Evolutionary conservation across 64 coral and sea anemone genomes (phyloP).

Genomic region (Pachyseris speciosa): DNA sequence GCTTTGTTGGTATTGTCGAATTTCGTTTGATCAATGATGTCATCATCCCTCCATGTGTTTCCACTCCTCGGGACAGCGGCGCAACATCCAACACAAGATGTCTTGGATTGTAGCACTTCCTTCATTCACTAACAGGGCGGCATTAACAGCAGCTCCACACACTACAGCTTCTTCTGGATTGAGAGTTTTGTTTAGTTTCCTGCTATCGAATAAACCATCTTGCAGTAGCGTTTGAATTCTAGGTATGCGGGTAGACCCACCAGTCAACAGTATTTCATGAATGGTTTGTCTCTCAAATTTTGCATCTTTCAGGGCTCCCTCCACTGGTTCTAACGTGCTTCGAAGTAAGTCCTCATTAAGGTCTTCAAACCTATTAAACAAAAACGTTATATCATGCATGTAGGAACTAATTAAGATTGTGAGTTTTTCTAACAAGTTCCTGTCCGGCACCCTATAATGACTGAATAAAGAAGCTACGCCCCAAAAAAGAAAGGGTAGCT

Average conservation of each 20-base stretch:
- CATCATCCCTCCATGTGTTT: conserved; percentile 54
- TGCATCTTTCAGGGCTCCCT: not conserved
- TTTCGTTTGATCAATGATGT: conserved; percentile 29
- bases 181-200: conserved; percentile 1
- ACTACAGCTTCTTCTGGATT: conserved; percentile 50
- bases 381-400: too few species aligned
- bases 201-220: not conserved
- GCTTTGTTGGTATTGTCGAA: conserved; percentile 35
- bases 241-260: conserved; percentile 23
- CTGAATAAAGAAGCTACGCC: too few species aligned
- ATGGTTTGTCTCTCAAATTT: not conserved
- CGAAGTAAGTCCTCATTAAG: conserved; percentile 10
- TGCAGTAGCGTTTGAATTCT: not conserved
- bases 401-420: too few species aligned
- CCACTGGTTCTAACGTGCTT: not conserved
- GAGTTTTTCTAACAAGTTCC: too few species aligned
- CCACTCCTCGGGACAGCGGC: conserved; percentile 43
- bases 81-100: conserved; percentile 45
- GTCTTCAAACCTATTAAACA: conserved; percentile 15
- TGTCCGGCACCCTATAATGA: too few species aligned
- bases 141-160: conserved; percentile 30
- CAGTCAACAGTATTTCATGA: not conserved
- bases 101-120: conserved; percentile 15
- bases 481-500: too few species aligned
- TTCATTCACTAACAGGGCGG: conserved; percentile 12